Evolutionary conservation across 2,888 invertebrate species (phyloP), one percentile per base, ranked within the genome.

Genomic region (Drosophila falleni): DNA sequence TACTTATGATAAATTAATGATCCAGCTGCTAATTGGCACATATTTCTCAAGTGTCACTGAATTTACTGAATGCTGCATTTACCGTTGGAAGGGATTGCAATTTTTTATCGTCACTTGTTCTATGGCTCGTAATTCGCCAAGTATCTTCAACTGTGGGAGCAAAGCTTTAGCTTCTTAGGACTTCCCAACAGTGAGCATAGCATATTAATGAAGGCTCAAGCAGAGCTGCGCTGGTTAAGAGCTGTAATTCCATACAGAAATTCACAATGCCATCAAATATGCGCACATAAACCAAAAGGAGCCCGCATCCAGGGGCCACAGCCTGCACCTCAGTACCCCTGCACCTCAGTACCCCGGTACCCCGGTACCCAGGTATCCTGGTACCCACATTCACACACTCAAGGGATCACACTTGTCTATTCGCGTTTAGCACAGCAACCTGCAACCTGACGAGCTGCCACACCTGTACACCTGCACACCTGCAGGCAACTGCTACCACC

Each of bases 371-470:
- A n/a, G 10, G 3, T 33, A 46, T 47, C 16, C 39, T 23, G 31
- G 15, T 37, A 31, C 19, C 37, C 51, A 10, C 39, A 49, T 16
- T 53, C 42, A 44, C 60, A 62, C 16, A 54, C 49, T 11, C 71
- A 62, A 49, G 78, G 67, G 83, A 83, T 83, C 88, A 77, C 88
- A 80, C 88, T 86, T 86, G 82, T 87, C 86, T 87, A 87, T 87
- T 73, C 86, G 71, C 80, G 80, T 81, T 87, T 79, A 85, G 83
- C 73, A 54, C 76, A 70, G 68, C 71, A 71, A 64, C 56, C 59
- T 81, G 81, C 71, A 78, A 51, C 63, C 78, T 71, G 74, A 72
- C 74, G 70, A 74, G 61, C 47, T 56, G 50, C 54, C 61, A 42
- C 33, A 44, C 46, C 44, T 42, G 13, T n/a, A 11, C 50, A 50